phyloP scores from a whole-genome alignment of 2,113 vertebrate genomes.

The Ia io region DNA sequence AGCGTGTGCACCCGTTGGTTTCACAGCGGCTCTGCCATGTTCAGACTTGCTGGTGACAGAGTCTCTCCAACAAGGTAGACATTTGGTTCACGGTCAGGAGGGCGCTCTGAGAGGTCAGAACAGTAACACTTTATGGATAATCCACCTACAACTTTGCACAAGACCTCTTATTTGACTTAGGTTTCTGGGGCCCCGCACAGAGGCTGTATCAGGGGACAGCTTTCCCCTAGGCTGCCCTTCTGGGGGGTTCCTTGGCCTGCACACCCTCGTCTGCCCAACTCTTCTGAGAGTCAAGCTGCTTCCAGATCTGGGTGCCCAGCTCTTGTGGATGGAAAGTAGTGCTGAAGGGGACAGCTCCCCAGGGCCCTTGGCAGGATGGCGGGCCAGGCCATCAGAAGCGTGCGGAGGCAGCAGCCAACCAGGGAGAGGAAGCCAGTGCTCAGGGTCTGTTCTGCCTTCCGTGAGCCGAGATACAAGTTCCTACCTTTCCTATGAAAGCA shows the following conservation, averaged over 20 bases:
- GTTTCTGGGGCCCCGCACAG: constrained; percentile 80
- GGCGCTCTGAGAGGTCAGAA: not conserved
- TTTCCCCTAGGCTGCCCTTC: constrained; percentile 77
- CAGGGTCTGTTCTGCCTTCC: constrained; percentile 85
- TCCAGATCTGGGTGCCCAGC: constrained; percentile 74
- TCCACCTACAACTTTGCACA: constrained; percentile 77
- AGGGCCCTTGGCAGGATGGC: not conserved
- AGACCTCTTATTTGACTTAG: constrained; percentile 75
- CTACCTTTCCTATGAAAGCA: constrained; percentile 89
- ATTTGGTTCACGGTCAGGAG: accelerated
- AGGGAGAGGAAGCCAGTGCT: constrained; percentile 87
- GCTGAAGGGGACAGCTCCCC: constrained; percentile 80
- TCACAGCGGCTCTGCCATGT: not conserved
- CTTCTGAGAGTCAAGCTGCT: constrained; percentile 79
- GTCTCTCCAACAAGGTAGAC: not conserved
- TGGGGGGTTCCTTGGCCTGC: constrained; percentile 73
- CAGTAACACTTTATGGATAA: constrained; percentile 79
- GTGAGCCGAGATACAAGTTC: constrained; percentile 84
- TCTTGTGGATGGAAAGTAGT: constrained; percentile 55
- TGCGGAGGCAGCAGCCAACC: constrained; percentile 84
- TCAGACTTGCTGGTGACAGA: not conserved
- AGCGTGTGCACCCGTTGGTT: not conserved
- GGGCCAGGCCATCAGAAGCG: not conserved
- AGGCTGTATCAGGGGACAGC: constrained; percentile 76
- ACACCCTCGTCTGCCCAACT: constrained; percentile 58